phyloP scores from a whole-genome alignment of 2,888 invertebrate genomes.

The Xestia xanthographa region DNA sequence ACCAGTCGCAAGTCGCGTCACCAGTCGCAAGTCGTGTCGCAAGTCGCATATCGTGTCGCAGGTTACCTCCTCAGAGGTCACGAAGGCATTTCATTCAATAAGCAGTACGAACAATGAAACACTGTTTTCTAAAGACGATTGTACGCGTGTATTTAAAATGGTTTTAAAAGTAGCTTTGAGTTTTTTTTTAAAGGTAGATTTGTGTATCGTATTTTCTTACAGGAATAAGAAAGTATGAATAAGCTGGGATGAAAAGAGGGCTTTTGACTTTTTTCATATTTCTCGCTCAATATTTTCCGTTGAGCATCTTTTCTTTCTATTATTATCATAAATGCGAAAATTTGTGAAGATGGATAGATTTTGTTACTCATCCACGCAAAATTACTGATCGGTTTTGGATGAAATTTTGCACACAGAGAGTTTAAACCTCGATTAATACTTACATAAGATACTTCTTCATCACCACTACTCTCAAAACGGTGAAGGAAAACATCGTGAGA shows the following conservation, averaged over 20 bases:
- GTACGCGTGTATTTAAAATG: constrained; percentile 3
- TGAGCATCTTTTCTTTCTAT: background rate
- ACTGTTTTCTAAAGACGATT: constrained; percentile 22
- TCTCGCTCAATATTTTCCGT: background rate
- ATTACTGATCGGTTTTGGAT: too few relatives aligned
- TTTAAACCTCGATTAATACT: too few relatives aligned
- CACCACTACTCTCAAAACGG: too few relatives aligned
- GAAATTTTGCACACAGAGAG: too few relatives aligned
- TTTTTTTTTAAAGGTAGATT: constrained; percentile 1
- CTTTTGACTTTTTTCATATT: constrained; percentile 1
- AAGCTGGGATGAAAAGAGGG: background rate
- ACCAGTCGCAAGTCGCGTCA: background rate
- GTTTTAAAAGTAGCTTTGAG: background rate
- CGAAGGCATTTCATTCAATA: too few relatives aligned
- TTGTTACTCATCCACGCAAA: too few relatives aligned
- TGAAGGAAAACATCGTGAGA: too few relatives aligned
- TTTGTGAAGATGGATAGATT: too few relatives aligned
- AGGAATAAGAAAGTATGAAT: constrained; percentile 9
- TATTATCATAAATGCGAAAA: too few relatives aligned
- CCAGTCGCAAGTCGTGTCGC: background rate
- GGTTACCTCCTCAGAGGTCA: background rate
- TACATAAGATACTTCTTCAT: too few relatives aligned
- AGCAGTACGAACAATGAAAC: constrained; percentile 37
- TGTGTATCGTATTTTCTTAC: constrained; percentile 6
- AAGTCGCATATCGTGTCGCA: background rate